Conservation (phyloP, 2,888 invertebrate species). For the Euzophera pinguis region DNA sequence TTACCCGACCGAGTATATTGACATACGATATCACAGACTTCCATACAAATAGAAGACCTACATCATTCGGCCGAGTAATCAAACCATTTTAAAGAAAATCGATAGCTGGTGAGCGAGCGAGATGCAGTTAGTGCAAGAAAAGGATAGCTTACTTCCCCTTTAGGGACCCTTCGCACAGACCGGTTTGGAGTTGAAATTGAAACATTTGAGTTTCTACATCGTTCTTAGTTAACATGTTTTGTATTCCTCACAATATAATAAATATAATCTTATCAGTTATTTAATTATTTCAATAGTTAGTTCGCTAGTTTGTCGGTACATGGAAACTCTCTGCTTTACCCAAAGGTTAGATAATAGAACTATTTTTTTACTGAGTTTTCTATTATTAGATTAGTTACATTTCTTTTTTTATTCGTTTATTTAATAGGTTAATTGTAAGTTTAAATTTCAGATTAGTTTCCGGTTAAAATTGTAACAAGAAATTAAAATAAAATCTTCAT, state of each 20-base stretch:
- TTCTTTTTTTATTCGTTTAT: too few relatives aligned
- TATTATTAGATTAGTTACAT: too few relatives aligned
- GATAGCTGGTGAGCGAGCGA: slow-evolving; percentile 48
- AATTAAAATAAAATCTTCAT: too few relatives aligned
- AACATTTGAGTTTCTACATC: background rate
- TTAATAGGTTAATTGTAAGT: too few relatives aligned
- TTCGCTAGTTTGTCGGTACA: too few relatives aligned
- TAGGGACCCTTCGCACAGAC: background rate
- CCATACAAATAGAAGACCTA: slow-evolving; percentile 43
- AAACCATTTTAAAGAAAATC: slow-evolving; percentile 53
- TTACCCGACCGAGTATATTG: slow-evolving; percentile 44
- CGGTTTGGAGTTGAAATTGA: background rate
- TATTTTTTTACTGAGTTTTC: too few relatives aligned
- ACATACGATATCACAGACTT: slow-evolving; percentile 48
- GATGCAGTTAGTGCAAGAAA: slow-evolving; percentile 41
- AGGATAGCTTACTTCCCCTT: slow-evolving; percentile 29
- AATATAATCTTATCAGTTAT: too few relatives aligned
- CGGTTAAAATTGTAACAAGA: too few relatives aligned
- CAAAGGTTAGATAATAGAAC: too few relatives aligned
- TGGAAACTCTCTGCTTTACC: too few relatives aligned
- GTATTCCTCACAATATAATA: background rate
- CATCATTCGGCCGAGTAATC: slow-evolving; percentile 66
- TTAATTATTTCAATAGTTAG: too few relatives aligned
- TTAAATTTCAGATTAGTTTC: too few relatives aligned
- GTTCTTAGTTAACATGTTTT: background rate